A percentile compares a stretch with the other conserved stretches of the same genome.
Conservation (phyloP, 2,888 invertebrate species). For the Corbicula japonica region DNA sequence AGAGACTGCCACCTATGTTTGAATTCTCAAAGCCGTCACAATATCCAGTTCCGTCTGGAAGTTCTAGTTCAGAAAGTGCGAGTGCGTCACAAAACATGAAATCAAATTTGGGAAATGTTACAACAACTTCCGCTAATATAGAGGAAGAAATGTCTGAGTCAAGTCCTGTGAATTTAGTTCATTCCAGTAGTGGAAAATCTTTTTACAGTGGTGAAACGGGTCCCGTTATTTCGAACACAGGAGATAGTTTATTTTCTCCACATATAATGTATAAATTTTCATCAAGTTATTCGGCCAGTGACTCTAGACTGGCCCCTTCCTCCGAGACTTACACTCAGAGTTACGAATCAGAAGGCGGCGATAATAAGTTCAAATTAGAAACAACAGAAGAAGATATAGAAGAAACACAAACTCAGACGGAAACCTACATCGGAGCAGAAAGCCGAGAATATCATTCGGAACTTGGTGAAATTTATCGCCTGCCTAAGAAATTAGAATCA, state of each 20-base stretch:
- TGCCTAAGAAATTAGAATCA: conserved; percentile 59
- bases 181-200: conserved; percentile 2
- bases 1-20: conserved; percentile 37
- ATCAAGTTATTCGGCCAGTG: conserved; percentile 39
- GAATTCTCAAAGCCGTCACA: conserved; percentile 29
- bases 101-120: conserved; percentile 9
- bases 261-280: conserved; percentile 49
- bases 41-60: background rate
- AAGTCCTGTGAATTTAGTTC: conserved; percentile 29
- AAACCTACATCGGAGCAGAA: conserved; percentile 20
- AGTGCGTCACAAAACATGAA: conserved; percentile 10
- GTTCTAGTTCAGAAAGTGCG: conserved; percentile 13
- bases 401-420: background rate
- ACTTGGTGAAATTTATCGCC: conserved; percentile 45
- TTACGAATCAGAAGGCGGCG: conserved; percentile 7
- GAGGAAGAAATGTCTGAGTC: conserved; percentile 28
- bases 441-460: conserved; percentile 52
- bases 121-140: background rate
- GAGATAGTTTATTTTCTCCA: conserved; percentile 32
- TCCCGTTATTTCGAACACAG: conserved; percentile 9
- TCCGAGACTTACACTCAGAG: background rate
- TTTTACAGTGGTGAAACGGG: conserved; percentile 21
- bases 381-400: conserved; percentile 10
- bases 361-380: conserved; percentile 36
- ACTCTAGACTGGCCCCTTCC: conserved; percentile 7